phyloP scores from a whole-genome alignment of 1,140 invertebrate species.

The Prorops nasuta region DNA sequence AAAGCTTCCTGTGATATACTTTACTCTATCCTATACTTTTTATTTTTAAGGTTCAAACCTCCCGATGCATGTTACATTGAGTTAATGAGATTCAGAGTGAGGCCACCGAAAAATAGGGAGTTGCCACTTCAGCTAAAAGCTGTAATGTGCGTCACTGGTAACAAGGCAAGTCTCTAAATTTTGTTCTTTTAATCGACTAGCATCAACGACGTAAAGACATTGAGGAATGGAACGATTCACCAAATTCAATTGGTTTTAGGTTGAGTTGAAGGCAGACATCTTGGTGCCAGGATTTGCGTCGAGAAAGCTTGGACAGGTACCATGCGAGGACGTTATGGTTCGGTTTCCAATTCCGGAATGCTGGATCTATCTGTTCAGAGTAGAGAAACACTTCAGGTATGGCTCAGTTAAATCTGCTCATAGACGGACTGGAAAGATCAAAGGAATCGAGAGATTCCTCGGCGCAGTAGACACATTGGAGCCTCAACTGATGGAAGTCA shows the following conservation, averaged over 20 bases:
- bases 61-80: slow-evolving; percentile 98
- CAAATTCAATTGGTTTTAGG: no score
- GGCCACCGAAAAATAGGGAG: slow-evolving; percentile 95
- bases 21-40: slow-evolving; percentile 11
- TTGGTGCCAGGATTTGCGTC: slow-evolving; percentile 95
- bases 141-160: slow-evolving; percentile 80
- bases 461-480: slow-evolving; percentile 89
- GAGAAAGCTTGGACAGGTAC: slow-evolving; percentile 90
- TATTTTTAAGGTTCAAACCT: slow-evolving; percentile 83
- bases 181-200: slow-evolving; percentile 1
- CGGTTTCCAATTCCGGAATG: slow-evolving; percentile 97
- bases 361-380: slow-evolving; percentile 98
- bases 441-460: slow-evolving; percentile 91
- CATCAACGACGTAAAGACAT: no score
- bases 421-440: slow-evolving; percentile 87
- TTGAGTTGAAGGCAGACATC: slow-evolving; percentile 91
- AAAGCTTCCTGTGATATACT: not conserved
- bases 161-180: slow-evolving; percentile 61
- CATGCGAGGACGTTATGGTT: slow-evolving; percentile 96
- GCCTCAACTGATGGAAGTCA: slow-evolving; percentile 94
- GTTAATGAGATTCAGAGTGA: slow-evolving; percentile 92
- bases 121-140: slow-evolving; percentile 93
- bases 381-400: slow-evolving; percentile 97
- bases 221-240: no score
- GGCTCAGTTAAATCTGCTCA: slow-evolving; percentile 98